These are phyloP conservation scores for Cryptoleucopteryx plumbea DNA, from an alignment of 2,113 vertebrate species.

Conservation along the genomic window DNA sequence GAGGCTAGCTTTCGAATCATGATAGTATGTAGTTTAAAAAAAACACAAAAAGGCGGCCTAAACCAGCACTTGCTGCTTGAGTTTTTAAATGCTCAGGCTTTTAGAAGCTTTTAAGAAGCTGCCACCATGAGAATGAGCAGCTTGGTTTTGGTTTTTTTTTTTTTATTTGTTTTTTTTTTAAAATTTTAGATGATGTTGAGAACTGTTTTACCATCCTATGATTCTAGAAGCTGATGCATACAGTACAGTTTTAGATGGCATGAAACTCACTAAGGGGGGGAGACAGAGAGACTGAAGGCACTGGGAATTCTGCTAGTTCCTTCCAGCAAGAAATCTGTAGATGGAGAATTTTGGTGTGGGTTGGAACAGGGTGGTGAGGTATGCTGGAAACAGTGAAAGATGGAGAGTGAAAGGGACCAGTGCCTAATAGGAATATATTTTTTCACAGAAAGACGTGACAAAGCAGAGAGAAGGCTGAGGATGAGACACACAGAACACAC, in stretches of 20 bases:
- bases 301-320: background rate
- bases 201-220: background rate
- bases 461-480: background rate
- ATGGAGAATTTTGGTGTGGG: background rate
- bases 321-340: background rate
- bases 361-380: too few relatives aligned
- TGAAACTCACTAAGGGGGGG: background rate
- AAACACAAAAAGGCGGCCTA: too few relatives aligned
- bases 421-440: background rate
- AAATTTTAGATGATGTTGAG: background rate
- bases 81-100: background rate
- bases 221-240: background rate
- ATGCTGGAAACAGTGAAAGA: background rate
- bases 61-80: background rate
- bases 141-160: too few relatives aligned
- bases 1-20: background rate
- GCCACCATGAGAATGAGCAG: background rate
- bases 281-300: background rate
- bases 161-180: too few relatives aligned
- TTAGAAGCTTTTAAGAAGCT: background rate
- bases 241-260: too few relatives aligned
- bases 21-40: too few relatives aligned
- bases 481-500: accelerated
- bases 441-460: background rate
- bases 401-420: background rate